phyloP scores from a whole-genome alignment of 2,888 invertebrate species.

The Eristalis tenax region DNA sequence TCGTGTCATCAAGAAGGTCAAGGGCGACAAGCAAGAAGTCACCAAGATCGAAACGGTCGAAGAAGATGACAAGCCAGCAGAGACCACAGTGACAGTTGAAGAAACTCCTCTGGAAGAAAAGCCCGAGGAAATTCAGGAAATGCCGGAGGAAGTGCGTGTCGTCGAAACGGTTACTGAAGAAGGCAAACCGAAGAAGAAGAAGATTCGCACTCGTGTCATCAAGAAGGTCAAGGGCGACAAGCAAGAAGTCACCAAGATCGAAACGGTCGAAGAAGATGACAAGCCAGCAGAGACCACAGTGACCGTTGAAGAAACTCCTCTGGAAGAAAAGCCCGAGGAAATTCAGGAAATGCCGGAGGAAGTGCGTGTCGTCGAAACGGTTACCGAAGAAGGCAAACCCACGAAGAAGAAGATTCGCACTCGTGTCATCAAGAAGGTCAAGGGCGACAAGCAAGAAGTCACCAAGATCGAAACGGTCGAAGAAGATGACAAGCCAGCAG shows the following conservation, averaged over 20 bases:
- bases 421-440: conserved; percentile 71
- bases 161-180: conserved; percentile 79
- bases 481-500: conserved; percentile 76
- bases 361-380: conserved; percentile 73
- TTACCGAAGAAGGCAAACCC: conserved; percentile 75
- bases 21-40: conserved; percentile 78
- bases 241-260: conserved; percentile 78
- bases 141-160: conserved; percentile 80
- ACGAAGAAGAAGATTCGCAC: conserved; percentile 74
- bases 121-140: conserved; percentile 73
- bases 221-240: conserved; percentile 78
- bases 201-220: conserved; percentile 77
- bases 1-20: conserved; percentile 77
- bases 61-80: conserved; percentile 80
- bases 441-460: conserved; percentile 75
- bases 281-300: conserved; percentile 75
- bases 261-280: conserved; percentile 80
- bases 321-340: conserved; percentile 68
- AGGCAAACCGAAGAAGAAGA: conserved; percentile 76
- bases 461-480: conserved; percentile 78
- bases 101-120: conserved; percentile 74
- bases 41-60: conserved; percentile 79
- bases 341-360: conserved; percentile 74
- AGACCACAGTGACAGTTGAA: conserved; percentile 73
- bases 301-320: conserved; percentile 71